Evolutionary conservation across 2,797 vertebrate genomes (phyloP).

Genomic region (Euphonia xanthogaster): DNA sequence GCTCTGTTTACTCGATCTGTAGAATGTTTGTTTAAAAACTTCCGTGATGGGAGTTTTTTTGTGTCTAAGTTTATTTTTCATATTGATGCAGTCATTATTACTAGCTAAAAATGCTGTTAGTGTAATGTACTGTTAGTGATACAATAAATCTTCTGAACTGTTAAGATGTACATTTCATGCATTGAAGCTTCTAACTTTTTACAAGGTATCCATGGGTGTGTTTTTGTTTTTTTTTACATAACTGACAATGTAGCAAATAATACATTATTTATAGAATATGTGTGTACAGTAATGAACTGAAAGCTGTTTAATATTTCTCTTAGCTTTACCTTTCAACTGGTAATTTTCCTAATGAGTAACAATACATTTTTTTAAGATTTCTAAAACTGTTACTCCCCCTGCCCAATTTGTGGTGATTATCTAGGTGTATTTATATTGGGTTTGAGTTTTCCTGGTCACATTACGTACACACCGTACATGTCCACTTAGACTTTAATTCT

Average conservation of each 20-base stretch:
- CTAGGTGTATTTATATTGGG: background rate
- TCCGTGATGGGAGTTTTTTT: background rate
- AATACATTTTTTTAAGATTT: background rate
- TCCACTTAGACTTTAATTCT: background rate
- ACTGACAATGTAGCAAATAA: background rate
- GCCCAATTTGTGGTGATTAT: background rate
- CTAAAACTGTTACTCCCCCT: background rate
- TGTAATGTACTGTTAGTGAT: accelerated
- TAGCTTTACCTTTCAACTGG: background rate
- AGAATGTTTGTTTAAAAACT: background rate
- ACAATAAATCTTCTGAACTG: background rate
- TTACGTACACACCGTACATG: accelerated
- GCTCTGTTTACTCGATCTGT: background rate
- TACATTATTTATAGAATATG: background rate
- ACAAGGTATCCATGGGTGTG: background rate
- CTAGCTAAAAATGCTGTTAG: background rate
- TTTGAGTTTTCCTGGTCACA: background rate
- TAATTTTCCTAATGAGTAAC: background rate
- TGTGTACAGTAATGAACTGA: background rate
- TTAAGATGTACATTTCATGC: background rate
- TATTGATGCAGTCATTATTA: background rate
- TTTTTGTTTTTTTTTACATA: accelerated
- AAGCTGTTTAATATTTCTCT: background rate
- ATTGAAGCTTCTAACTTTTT: background rate
- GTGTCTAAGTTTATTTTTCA: background rate